These are phyloP conservation scores for Holcopasites calliopsidis DNA, from an alignment of 1,140 invertebrate species.

Conservation along the genomic window DNA sequence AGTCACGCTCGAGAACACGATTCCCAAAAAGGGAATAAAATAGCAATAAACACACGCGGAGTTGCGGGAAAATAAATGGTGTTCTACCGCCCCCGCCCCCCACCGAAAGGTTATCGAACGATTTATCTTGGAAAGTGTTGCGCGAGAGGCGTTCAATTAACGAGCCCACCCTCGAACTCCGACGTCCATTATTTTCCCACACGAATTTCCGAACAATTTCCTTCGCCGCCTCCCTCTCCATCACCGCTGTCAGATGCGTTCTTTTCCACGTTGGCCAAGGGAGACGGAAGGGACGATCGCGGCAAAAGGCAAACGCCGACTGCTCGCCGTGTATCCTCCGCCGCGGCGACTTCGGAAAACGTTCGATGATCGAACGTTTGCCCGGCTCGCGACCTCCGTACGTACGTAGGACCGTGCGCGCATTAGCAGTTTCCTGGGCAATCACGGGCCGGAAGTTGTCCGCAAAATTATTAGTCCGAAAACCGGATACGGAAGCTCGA, in stretches of 20 bases:
- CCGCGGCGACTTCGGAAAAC: conserved; percentile 10
- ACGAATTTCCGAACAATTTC: not conserved
- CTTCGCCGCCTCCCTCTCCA: not conserved
- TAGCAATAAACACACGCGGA: no score
- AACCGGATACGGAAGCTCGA: conserved; percentile 59
- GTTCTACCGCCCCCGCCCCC: no score
- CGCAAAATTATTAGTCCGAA: conserved; percentile 68
- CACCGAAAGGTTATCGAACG: not conserved
- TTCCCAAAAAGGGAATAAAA: no score
- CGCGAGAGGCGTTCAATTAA: conserved; percentile 8
- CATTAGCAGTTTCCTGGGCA: conserved; percentile 66
- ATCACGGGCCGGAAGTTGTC: conserved; percentile 70
- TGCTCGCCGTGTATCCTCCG: not conserved
- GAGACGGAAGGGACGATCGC: not conserved
- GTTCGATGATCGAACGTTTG: conserved; percentile 17
- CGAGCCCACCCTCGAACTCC: not conserved
- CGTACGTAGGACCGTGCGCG: conserved; percentile 43
- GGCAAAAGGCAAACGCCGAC: conserved; percentile 15
- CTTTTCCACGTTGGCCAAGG: not conserved
- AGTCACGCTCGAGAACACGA: no score
- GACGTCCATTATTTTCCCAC: conserved; percentile 3
- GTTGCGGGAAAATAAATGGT: no score
- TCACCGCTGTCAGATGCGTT: conserved; percentile 16
- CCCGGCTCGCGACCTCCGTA: no score
- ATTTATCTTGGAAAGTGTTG: not conserved